Conservation (phyloP, 2,113 vertebrate species). For the Tauraco erythrolophus region DNA sequence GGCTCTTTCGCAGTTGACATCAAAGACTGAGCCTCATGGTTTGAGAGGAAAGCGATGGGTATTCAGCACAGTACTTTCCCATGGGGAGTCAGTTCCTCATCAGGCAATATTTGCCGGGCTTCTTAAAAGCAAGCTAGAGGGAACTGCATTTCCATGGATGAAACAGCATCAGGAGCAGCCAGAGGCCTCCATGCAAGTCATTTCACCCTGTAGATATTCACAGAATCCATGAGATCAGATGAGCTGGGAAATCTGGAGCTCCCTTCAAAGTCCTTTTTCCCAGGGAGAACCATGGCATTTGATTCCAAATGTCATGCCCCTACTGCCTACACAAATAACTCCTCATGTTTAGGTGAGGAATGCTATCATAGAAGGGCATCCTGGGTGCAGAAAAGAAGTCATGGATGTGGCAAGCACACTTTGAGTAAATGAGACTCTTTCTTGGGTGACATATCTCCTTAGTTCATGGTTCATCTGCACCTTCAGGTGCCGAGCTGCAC, state of each 20-base stretch:
- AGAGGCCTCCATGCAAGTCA: not conserved
- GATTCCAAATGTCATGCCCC: not conserved
- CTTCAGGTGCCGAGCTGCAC: not conserved
- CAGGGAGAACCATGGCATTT: not conserved
- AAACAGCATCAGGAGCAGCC: not conserved
- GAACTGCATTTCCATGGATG: not conserved
- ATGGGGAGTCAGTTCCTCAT: not conserved
- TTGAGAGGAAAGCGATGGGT: not conserved
- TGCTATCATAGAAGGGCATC: not conserved
- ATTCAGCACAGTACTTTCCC: not conserved
- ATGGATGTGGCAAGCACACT: not conserved
- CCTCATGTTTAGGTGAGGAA: not conserved
- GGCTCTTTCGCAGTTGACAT: not conserved
- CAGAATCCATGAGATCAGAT: not conserved
- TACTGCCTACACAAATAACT: not conserved
- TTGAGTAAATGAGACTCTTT: not conserved
- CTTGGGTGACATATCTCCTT: not conserved
- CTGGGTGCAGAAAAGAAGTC: not conserved
- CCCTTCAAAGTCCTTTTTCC: not conserved
- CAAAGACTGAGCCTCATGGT: not conserved
- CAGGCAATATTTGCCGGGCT: not conserved
- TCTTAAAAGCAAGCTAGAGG: not conserved
- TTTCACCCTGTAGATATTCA: not conserved
- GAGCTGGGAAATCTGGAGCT: not conserved
- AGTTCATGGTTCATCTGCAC: not conserved